Conservation (phyloP, 2,797 vertebrate species). For the Spinus olivaceus region DNA sequence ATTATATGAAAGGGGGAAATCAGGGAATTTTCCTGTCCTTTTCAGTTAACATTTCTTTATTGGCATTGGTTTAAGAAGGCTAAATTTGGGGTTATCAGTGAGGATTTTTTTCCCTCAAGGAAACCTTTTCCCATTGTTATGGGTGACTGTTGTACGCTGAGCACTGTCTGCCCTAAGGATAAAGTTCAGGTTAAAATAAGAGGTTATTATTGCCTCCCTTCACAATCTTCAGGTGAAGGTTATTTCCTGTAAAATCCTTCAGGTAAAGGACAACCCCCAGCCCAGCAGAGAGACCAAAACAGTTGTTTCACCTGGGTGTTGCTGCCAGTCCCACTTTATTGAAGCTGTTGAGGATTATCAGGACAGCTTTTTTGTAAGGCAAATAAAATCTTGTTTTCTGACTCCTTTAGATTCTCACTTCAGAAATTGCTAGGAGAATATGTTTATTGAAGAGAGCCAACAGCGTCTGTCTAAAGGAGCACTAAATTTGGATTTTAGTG, state of each 20-base stretch:
- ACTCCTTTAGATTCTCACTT: neutral
- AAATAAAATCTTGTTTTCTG: neutral
- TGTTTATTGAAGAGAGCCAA: neutral
- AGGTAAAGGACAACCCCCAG: neutral
- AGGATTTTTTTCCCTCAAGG: neutral
- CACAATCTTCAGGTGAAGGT: neutral
- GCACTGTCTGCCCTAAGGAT: neutral
- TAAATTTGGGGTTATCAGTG: neutral
- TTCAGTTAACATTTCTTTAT: neutral
- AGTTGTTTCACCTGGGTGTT: neutral
- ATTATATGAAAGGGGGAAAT: neutral
- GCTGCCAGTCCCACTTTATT: neutral
- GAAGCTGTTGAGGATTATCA: neutral
- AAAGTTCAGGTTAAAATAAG: neutral
- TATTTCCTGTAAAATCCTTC: neutral
- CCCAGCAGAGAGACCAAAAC: neutral
- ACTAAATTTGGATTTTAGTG: neutral
- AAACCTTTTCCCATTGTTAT: neutral
- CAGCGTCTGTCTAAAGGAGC: neutral
- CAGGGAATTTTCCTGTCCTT: neutral
- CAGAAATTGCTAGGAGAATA: neutral
- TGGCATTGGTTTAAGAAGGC: neutral
- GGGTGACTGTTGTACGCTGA: neutral
- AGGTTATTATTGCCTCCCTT: neutral
- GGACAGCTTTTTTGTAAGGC: neutral